phyloP scores from a whole-genome alignment of 2,797 vertebrate genomes.

The Oreochromis grahami region DNA sequence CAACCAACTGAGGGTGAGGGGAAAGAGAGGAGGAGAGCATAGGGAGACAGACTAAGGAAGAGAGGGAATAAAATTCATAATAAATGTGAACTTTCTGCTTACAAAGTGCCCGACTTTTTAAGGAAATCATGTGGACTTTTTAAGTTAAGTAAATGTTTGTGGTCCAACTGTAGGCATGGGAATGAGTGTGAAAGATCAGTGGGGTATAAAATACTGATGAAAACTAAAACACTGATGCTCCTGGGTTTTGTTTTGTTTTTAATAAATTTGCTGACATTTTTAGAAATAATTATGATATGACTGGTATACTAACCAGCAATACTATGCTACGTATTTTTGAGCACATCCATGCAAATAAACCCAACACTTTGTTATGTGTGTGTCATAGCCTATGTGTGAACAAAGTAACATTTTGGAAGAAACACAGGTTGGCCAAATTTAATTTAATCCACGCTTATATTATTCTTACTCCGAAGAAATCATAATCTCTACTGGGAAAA shows the following conservation, averaged over 20 bases:
- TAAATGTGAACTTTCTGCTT: background rate
- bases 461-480: background rate
- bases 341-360: background rate
- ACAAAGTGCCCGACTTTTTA: background rate
- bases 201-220: background rate
- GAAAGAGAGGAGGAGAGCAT: background rate
- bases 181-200: background rate
- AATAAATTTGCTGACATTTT: background rate
- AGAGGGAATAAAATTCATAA: background rate
- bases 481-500: background rate
- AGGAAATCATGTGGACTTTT: background rate
- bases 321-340: background rate
- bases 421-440: constrained; percentile 13
- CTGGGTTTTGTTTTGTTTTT: background rate
- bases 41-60: background rate
- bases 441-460: constrained; percentile 33
- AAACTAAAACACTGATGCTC: background rate
- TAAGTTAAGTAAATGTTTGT: background rate
- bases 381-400: background rate
- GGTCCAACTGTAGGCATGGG: background rate
- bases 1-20: background rate
- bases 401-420: background rate
- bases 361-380: background rate
- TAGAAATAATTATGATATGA: background rate
- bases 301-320: background rate